Percentiles rank a stretch among this genome's conserved stretches.
These are phyloP conservation scores for Tromatobia lineatoria DNA, from an alignment of 2,888 invertebrate genomes.

Conservation along the genomic window DNA sequence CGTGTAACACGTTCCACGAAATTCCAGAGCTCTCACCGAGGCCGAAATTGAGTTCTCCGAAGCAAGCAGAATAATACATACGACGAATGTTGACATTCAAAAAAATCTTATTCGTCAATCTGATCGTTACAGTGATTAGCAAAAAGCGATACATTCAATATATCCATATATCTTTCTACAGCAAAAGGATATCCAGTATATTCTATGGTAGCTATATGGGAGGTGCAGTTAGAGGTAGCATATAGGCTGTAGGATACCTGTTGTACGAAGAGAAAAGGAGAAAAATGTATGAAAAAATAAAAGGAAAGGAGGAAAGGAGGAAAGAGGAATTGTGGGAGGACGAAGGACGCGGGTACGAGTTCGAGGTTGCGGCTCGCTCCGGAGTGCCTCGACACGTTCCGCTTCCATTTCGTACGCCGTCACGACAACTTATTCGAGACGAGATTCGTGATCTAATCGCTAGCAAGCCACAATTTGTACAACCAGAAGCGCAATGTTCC, in stretches of 20 bases:
- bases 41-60: neutral
- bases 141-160: neutral
- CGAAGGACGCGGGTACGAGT: conserved; percentile 60
- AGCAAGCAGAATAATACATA: conserved; percentile 2
- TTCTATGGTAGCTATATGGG: no score
- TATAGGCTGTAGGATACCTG: neutral
- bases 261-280: conserved; percentile 23
- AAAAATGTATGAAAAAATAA: conserved; percentile 19
- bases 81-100: conserved; percentile 18
- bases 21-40: conserved; percentile 3
- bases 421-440: conserved; percentile 13
- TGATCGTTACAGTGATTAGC: neutral
- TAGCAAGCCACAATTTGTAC: neutral
- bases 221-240: no score
- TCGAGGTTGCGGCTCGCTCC: conserved; percentile 57
- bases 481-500: neutral
- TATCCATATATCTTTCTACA: neutral
- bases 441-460: conserved; percentile 43
- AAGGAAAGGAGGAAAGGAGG: conserved; percentile 59
- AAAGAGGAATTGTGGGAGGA: conserved; percentile 40
- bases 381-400: conserved; percentile 43
- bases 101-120: conserved; percentile 6
- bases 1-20: conserved; percentile 6
- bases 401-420: conserved; percentile 37
- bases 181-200: no score